Percentiles rank a stretch among this genome's conserved stretches.
These are phyloP conservation scores for Serripes groenlandicus DNA, from an alignment of 2,888 invertebrate genomes.

Conservation along the genomic window DNA sequence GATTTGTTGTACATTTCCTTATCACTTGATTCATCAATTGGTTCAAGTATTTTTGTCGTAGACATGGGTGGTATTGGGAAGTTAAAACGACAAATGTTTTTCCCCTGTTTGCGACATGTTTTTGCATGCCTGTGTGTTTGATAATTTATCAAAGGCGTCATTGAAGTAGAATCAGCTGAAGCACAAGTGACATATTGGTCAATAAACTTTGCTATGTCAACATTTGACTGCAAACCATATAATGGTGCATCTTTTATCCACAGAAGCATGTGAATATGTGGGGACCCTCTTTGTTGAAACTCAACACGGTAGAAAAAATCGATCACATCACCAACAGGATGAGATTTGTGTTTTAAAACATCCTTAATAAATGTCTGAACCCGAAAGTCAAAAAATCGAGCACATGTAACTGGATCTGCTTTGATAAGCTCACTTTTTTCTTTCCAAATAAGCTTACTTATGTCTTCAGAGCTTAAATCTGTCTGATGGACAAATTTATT, in stretches of 20 bases:
- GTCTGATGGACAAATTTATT: constrained; percentile 24
- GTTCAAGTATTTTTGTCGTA: constrained; percentile 20
- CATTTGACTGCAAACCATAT: not conserved
- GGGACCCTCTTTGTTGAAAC: constrained; percentile 71
- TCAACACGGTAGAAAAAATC: constrained; percentile 69
- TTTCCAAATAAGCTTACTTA: not conserved
- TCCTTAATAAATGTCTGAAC: not conserved
- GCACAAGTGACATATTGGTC: constrained; percentile 23
- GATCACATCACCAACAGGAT: constrained; percentile 59
- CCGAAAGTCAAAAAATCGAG: not conserved
- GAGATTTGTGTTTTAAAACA: constrained; percentile 17
- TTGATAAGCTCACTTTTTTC: not conserved
- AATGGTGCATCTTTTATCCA: constrained; percentile 68
- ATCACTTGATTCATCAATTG: not conserved
- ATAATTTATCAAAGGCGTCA: constrained; percentile 23
- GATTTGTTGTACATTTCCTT: not conserved
- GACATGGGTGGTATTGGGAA: constrained; percentile 37
- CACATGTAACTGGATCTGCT: constrained; percentile 3
- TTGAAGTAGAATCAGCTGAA: not conserved
- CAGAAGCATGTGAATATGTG: constrained; percentile 68
- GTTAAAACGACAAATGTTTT: constrained; percentile 17
- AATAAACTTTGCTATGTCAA: constrained; percentile 13
- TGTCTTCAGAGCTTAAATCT: constrained; percentile 27
- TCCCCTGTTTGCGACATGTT: constrained; percentile 32
- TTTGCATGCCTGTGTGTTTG: constrained; percentile 39